Conservation (phyloP, 1,140 invertebrate species). For the Bombus superbus region DNA sequence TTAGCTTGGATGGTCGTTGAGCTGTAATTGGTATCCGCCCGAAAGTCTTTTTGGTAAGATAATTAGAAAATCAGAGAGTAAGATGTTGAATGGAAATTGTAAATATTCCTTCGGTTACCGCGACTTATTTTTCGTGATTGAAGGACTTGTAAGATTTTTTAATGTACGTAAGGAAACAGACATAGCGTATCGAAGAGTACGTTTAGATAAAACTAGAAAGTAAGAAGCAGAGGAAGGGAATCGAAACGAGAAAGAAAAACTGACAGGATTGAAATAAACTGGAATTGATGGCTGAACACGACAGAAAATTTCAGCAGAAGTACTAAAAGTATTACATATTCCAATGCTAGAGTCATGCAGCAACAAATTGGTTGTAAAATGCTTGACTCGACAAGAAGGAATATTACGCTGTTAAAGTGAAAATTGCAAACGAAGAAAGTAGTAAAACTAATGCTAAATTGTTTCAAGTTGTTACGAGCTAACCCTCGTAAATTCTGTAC, state of each 20-base stretch:
- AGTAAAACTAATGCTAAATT: not conserved
- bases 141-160: not conserved
- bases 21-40: not conserved
- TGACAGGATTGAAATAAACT: not conserved
- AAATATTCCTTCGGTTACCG: not conserved
- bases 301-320: not conserved
- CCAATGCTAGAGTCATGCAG: too few species aligned
- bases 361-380: slow-evolving; percentile 16
- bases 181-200: not conserved
- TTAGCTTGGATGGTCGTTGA: not conserved
- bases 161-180: not conserved
- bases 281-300: not conserved
- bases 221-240: not conserved
- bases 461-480: not conserved
- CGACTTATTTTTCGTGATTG: not conserved
- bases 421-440: not conserved
- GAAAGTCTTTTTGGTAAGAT: not conserved
- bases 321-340: not conserved
- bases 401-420: not conserved
- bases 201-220: not conserved
- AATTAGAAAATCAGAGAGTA: not conserved
- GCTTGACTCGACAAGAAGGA: too few species aligned
- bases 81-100: too few species aligned
- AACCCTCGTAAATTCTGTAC: not conserved
- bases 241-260: not conserved